These are phyloP conservation scores for Lasioglossum vierecki DNA, from an alignment of 2,888 invertebrate genomes.

Conservation along the genomic window DNA sequence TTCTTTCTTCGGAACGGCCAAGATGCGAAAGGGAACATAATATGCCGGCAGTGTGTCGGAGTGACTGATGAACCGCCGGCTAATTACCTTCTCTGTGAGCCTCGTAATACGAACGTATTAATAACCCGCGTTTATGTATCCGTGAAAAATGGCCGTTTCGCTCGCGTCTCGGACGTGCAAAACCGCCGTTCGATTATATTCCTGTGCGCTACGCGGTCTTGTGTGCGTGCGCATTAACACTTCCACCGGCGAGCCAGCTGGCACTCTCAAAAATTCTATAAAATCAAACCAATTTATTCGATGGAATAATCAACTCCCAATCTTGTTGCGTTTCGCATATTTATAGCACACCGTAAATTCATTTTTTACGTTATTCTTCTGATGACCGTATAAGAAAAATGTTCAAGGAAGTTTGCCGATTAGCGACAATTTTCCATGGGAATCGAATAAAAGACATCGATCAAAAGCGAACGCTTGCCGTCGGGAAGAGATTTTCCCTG, in stretches of 20 bases:
- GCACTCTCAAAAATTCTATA: neutral
- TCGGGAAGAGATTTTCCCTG: neutral
- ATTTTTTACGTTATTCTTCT: too few relatives aligned
- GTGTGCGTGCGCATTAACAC: slow-evolving; percentile 7
- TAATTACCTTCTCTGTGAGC: slow-evolving; percentile 82
- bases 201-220: neutral
- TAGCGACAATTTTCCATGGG: neutral
- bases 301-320: neutral
- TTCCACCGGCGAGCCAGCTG: neutral
- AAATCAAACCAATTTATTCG: neutral
- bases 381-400: too few relatives aligned
- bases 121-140: slow-evolving; percentile 81
- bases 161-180: slow-evolving; percentile 51
- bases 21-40: slow-evolving; percentile 49
- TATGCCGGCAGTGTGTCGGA: slow-evolving; percentile 67
- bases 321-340: too few relatives aligned
- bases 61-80: slow-evolving; percentile 82
- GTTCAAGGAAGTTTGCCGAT: neutral
- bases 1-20: slow-evolving; percentile 43
- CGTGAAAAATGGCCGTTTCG: slow-evolving; percentile 80
- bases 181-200: slow-evolving; percentile 21
- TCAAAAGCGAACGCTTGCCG: neutral
- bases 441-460: neutral
- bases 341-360: too few relatives aligned
- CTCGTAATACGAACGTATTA: slow-evolving; percentile 80